Percentiles rank a stretch among this genome's conserved stretches.
Conservation (phyloP, 2,797 vertebrate species). For the Bradypodion ventrale region DNA sequence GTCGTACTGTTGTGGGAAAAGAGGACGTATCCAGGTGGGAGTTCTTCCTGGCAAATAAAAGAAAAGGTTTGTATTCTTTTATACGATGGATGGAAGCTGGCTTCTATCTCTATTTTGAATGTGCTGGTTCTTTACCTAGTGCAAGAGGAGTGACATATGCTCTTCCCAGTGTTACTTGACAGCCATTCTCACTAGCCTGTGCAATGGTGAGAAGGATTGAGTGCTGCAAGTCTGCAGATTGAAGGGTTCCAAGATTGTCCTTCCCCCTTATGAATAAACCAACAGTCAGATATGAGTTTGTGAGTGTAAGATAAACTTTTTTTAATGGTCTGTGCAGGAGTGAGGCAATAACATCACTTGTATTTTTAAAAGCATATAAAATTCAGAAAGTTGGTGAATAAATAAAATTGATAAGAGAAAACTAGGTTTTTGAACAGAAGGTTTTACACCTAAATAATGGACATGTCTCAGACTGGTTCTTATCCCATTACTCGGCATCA, state of each 20-base stretch:
- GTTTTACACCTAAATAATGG: neutral
- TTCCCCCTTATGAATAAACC: neutral
- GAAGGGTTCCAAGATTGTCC: neutral
- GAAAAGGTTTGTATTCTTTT: conserved; percentile 84
- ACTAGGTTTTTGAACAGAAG: neutral
- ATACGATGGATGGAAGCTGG: neutral
- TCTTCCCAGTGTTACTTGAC: no score
- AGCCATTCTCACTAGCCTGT: no score
- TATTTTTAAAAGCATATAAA: neutral
- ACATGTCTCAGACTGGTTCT: neutral
- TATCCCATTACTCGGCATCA: neutral
- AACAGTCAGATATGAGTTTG: neutral
- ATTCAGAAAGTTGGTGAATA: neutral
- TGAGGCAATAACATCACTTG: neutral
- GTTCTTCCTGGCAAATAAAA: conserved; percentile 93
- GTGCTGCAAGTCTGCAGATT: neutral
- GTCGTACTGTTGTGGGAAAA: conserved; percentile 97
- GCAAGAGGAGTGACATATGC: no score
- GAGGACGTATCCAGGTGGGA: conserved; percentile 83
- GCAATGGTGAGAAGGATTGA: no score
- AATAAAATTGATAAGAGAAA: neutral
- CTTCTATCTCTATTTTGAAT: neutral
- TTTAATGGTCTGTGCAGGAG: no score
- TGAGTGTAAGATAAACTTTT: neutral
- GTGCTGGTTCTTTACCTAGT: neutral